Base-by-base conservation (phyloP, 2,888 invertebrate species). In the Argyresthia albistria region DNA sequence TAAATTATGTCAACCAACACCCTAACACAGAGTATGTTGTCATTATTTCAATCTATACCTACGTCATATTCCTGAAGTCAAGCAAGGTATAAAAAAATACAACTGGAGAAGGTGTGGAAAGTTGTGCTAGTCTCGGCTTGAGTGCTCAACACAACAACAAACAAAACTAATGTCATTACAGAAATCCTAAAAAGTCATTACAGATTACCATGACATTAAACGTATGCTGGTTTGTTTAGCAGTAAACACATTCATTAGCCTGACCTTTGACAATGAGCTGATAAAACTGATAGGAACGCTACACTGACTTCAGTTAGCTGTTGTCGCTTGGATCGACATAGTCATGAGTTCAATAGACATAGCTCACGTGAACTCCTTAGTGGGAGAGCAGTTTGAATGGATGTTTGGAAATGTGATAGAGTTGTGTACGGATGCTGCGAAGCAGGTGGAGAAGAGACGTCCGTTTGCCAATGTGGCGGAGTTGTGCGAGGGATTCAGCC, bases 401-500 rank as follows among this genome's bases (percentile, higher is more conserved):
- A 70, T 89, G 52, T 92, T 92, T 65, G 84, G 84, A 15, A 92
- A 91, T 73, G 89, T 91, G n/a, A 88, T 92, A 52, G 91, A 92
- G 65, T 73, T 90, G 55, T 90, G 86, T 63, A 75, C 86, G 8
- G 84, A 84, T 55, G 90, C 90, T 16, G 89, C 91, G 0, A 70
- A 67, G 43, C 64, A 73, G 35, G 88, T 90, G 36, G 77, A 80
- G 54, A 70, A 73, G 47, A 71, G 76, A 59, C 71, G 89, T 46
- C 92, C 92, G 1, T 92, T 91, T 66, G 54, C 65, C 37, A 76
- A 70, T 59, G 65, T 81, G 16, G 67, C 74, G 39, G 77, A 80
- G 46, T 69, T 92, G n/a, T 88, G 88, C 56, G 66, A 72, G 12
- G 88, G 89, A 10, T 89, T 91, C 62, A 67, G 79, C 55, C 64